Percentiles rank a stretch among this genome's conserved stretches.
phyloP scores from a whole-genome alignment of 2,113 vertebrate species.

The rat (Rattus norvegicus) region DNA sequence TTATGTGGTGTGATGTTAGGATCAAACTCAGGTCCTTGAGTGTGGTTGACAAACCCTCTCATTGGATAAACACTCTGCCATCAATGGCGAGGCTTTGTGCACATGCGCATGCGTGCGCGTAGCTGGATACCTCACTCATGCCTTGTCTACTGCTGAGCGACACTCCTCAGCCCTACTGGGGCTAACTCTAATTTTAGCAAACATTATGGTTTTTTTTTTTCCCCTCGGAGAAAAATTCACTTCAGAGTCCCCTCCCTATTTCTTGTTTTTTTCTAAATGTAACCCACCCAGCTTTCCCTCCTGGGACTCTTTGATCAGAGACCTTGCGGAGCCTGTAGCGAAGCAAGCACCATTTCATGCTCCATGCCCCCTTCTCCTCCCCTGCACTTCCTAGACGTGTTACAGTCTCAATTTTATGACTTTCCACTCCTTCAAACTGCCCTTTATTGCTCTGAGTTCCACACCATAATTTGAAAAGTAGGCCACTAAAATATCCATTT shows the following conservation, averaged over 20 bases:
- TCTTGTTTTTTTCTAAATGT: background rate
- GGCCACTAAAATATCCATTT: slow-evolving; percentile 67
- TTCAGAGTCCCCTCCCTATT: background rate
- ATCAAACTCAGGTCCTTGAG: background rate
- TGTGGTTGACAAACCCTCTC: too few species aligned
- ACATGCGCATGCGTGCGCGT: background rate
- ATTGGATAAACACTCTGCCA: background rate
- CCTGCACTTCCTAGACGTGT: background rate
- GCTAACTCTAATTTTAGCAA: slow-evolving; percentile 9
- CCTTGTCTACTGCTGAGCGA: background rate
- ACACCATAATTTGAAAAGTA: slow-evolving; percentile 70
- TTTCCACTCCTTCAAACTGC: slow-evolving; percentile 60
- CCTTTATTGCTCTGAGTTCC: slow-evolving; percentile 70
- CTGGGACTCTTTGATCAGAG: background rate
- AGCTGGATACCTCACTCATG: background rate
- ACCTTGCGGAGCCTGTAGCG: background rate
- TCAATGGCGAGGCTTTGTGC: background rate
- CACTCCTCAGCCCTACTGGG: background rate
- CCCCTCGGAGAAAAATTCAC: background rate
- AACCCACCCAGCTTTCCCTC: background rate
- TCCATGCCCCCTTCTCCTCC: too few species aligned
- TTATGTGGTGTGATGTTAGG: background rate
- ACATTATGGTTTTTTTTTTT: background rate
- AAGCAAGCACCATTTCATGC: background rate
- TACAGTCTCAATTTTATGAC: slow-evolving; percentile 48